phyloP scores from a whole-genome alignment of 2,888 invertebrate species.

The Synergus gifuensis region DNA sequence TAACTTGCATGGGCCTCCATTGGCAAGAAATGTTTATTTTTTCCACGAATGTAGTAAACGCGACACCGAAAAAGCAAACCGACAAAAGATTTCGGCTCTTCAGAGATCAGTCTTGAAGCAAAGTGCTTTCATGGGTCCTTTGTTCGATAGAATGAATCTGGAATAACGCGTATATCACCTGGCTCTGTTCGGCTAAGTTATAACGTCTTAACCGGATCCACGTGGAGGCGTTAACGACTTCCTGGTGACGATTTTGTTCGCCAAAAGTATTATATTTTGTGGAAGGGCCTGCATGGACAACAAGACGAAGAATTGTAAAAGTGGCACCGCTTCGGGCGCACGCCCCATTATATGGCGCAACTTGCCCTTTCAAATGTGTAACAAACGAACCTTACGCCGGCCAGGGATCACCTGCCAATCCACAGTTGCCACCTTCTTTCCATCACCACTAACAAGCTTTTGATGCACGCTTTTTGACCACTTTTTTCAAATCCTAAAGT shows the following conservation, averaged over 20 bases:
- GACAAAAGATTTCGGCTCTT: conserved; percentile 38
- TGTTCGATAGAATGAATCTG: conserved; percentile 13
- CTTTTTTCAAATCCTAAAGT: background rate
- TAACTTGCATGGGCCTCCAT: conserved; percentile 26
- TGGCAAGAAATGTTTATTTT: conserved; percentile 24
- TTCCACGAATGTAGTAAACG: conserved; percentile 34
- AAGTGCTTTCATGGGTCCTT: conserved; percentile 22
- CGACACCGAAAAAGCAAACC: conserved; percentile 22
- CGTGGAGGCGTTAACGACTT: conserved; percentile 57
- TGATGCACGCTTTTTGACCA: conserved; percentile 49
- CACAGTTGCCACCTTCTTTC: conserved; percentile 13
- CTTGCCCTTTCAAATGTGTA: conserved; percentile 57
- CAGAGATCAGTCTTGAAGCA: conserved; percentile 11
- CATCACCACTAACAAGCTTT: conserved; percentile 59
- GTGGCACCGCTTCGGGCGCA: conserved; percentile 59
- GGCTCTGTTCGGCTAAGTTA: conserved; percentile 42
- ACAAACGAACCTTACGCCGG: conserved; percentile 57
- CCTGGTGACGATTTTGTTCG: conserved; percentile 51
- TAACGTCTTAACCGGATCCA: conserved; percentile 50
- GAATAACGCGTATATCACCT: conserved; percentile 55
- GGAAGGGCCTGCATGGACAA: conserved; percentile 4
- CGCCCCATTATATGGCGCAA: conserved; percentile 65
- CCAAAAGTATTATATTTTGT: conserved; percentile 42
- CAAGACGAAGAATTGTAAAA: conserved; percentile 45
- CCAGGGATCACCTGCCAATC: conserved; percentile 59